Percentiles rank a stretch among this genome's conserved stretches.
Evolutionary conservation across 2,888 invertebrate genomes (phyloP).

Genomic region (Harpalus rubripes): DNA sequence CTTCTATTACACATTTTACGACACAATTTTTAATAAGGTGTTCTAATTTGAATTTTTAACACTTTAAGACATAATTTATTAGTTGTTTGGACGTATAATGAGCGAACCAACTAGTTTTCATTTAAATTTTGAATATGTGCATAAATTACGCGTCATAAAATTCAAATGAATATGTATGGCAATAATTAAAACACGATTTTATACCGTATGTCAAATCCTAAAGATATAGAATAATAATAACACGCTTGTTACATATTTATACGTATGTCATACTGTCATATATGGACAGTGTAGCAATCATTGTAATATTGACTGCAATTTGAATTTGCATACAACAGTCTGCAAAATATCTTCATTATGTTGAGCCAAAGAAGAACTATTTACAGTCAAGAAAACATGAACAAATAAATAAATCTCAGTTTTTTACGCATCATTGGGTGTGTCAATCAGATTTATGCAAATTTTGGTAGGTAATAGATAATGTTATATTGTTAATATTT

Average conservation of each 20-base stretch:
- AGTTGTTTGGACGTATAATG: constrained; percentile 35
- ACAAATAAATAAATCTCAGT: too few relatives aligned
- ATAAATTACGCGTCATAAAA: constrained; percentile 12
- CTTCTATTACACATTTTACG: constrained; percentile 32
- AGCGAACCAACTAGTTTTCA: background rate
- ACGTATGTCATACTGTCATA: background rate
- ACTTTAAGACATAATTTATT: constrained; percentile 33
- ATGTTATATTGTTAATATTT: too few relatives aligned
- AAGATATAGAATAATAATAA: background rate
- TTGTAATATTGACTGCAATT: background rate
- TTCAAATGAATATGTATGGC: constrained; percentile 23
- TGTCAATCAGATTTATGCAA: too few relatives aligned
- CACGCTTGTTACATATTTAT: background rate
- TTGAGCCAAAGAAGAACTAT: background rate
- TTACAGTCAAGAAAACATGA: too few relatives aligned
- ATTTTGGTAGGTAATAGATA: too few relatives aligned
- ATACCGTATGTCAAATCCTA: background rate
- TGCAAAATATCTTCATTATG: background rate
- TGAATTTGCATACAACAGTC: background rate
- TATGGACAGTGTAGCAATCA: background rate
- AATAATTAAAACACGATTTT: background rate
- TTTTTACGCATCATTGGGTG: too few relatives aligned
- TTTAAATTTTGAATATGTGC: constrained; percentile 35
- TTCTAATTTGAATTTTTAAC: constrained; percentile 43
- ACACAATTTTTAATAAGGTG: constrained; percentile 31